Evolutionary conservation across 1,140 invertebrate genomes (phyloP).

Genomic region (Diploscapter pachys): DNA sequence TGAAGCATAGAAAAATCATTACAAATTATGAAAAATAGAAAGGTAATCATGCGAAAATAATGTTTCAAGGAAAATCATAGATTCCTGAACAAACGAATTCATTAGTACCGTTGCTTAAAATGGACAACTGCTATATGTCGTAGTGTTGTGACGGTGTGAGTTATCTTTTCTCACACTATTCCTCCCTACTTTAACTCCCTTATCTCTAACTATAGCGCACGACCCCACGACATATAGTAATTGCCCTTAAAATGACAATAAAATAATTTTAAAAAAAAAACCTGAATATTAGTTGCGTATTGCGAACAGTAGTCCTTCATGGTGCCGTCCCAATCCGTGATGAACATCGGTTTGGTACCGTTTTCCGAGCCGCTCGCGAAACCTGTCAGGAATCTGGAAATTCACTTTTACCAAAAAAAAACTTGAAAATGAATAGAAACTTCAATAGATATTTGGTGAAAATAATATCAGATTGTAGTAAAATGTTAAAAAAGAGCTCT

Average conservation of each 20-base stretch:
- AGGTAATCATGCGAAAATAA: too few species aligned
- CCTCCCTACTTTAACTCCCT: too few species aligned
- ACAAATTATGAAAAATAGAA: too few species aligned
- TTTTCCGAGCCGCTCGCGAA: conserved; percentile 19
- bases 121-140: too few species aligned
- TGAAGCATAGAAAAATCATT: too few species aligned
- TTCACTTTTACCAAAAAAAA: neutral
- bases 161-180: too few species aligned
- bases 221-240: too few species aligned
- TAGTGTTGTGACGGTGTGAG: too few species aligned
- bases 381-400: conserved; percentile 44
- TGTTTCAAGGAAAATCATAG: neutral
- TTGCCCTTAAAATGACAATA: neutral
- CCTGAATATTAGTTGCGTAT: conserved; percentile 57
- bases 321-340: conserved; percentile 58
- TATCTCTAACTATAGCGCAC: too few species aligned
- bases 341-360: conserved; percentile 49
- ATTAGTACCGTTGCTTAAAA: too few species aligned
- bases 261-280: neutral
- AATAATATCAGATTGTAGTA: conserved; percentile 15
- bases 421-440: conserved; percentile 13
- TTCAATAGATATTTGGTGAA: neutral
- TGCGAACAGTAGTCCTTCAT: conserved; percentile 59
- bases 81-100: too few species aligned
- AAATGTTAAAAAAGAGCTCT: neutral